Base-by-base conservation (phyloP, 2,888 invertebrate species). In the Orthonevra nobilis region DNA sequence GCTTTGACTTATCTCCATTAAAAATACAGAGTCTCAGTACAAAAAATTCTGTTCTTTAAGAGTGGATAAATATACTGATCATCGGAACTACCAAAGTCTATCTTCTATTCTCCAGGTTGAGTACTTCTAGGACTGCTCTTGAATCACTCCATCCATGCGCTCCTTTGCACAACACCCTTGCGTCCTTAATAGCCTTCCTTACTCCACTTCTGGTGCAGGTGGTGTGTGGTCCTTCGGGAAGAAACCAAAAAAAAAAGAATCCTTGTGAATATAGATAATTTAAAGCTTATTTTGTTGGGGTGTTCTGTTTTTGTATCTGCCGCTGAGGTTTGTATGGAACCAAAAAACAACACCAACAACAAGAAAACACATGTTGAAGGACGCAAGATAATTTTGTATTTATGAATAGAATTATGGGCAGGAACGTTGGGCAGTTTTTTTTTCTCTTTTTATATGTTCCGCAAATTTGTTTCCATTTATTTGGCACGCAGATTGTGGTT, bases 401-500 rank as follows among this genome's bases (percentile, higher is more conserved):
- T 46, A 48, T 58, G 58, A 48, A 68, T 46, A 48, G 58, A 58
- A 58, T 48, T 48, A 58, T 19, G 42, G 15, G 20, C 26, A 26
- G 9, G 23, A 28, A 19, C 23, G 10, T 32, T 15, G 61, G 46
- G 46, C 6, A 3, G 7, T 42, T 14, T 30, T 12, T 40, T 40
- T 20, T 40, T 23, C 9, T 12, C 15, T 40, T 20, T 40, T 23
- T 10, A 15, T 32, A 44, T 23, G 44, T 26, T 36, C 42, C 34
- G 36, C 26, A 46, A 46, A 46, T 68, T 38, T 38, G 44, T 38
- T 56, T 56, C 56, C 69, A 60, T 42, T 50, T 69, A 69, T 69
- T 69, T 40, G 34, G 42, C 40, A 69, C 42, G 69, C 48, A 42
- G 34, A 34, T 17, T n/a, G 10, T 42, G 14, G 58, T 58, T 56